phyloP scores from a whole-genome alignment of 2,888 invertebrate species.

The Lepidochrysops patricia region DNA sequence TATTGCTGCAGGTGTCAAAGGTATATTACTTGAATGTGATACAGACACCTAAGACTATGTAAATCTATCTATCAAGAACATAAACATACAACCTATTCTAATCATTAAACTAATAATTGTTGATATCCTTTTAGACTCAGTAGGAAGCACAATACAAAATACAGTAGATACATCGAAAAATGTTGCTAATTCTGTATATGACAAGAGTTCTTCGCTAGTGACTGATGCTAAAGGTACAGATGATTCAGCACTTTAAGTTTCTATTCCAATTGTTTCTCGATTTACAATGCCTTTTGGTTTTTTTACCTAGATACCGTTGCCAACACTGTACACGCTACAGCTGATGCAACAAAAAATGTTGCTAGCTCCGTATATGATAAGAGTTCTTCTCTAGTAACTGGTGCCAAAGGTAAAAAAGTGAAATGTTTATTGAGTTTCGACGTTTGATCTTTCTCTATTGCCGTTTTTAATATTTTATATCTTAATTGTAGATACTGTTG shows the following conservation, averaged over 20 bases:
- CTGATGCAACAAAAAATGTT: conserved; percentile 35
- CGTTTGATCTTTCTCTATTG: background rate
- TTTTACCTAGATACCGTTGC: conserved; percentile 34
- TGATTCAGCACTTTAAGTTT: background rate
- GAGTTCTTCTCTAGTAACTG: conserved; percentile 27
- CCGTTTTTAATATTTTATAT: background rate
- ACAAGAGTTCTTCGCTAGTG: conserved; percentile 38
- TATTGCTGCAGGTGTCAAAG: conserved; percentile 31
- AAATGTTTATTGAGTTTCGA: too few species aligned
- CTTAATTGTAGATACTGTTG: conserved; percentile 35
- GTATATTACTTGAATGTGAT: conserved; percentile 24
- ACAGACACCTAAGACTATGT: too few species aligned
- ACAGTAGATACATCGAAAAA: conserved; percentile 36
- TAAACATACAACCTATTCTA: background rate
- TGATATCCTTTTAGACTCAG: conserved; percentile 34
- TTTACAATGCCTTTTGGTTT: too few species aligned
- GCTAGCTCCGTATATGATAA: conserved; percentile 33
- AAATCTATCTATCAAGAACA: too few species aligned
- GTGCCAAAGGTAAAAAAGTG: conserved; percentile 29
- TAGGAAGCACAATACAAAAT: conserved; percentile 27
- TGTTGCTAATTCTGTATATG: conserved; percentile 31
- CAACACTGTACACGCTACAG: conserved; percentile 29
- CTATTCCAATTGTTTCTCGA: background rate
- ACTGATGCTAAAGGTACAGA: conserved; percentile 29
- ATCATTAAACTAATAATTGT: background rate